phyloP scores from a whole-genome alignment of 2,113 vertebrate species.

The Bubo bubo region DNA sequence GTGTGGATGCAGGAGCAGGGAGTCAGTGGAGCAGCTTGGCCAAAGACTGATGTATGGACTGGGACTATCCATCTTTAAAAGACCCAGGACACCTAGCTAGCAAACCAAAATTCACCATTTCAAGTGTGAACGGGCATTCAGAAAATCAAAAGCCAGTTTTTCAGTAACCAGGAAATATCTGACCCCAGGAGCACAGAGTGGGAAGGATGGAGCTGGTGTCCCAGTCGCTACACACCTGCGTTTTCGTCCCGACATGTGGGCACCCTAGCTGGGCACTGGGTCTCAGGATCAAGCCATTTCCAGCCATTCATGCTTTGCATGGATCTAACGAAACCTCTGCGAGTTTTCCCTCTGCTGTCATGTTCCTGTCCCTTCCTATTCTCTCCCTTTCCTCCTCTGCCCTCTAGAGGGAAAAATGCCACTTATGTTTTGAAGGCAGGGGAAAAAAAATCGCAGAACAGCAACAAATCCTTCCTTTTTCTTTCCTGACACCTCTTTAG shows the following conservation, averaged over 20 bases:
- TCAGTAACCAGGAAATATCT: not conserved
- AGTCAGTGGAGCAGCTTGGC: not conserved
- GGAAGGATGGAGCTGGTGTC: not conserved
- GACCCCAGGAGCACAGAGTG: not conserved
- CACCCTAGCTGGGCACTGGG: not conserved
- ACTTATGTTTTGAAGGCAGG: not conserved
- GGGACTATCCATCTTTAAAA: not conserved
- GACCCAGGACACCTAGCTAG: not conserved
- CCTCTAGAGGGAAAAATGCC: not conserved
- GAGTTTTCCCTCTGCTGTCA: not conserved
- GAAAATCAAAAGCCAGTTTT: not conserved
- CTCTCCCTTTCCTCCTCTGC: not conserved
- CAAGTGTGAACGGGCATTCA: not conserved
- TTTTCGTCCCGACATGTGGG: not conserved
- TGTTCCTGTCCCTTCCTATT: not conserved
- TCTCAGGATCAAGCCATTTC: not conserved
- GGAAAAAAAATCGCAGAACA: fast-evolving
- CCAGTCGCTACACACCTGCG: fast-evolving
- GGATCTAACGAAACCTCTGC: fast-evolving
- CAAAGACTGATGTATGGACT: not conserved
- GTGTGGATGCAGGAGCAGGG: fast-evolving
- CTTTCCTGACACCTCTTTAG: not conserved
- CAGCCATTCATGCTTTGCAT: not conserved
- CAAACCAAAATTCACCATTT: not conserved
- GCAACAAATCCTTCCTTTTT: not conserved